phyloP scores from a whole-genome alignment of 2,888 invertebrate species.

The Prostheceraeus crozeri region DNA sequence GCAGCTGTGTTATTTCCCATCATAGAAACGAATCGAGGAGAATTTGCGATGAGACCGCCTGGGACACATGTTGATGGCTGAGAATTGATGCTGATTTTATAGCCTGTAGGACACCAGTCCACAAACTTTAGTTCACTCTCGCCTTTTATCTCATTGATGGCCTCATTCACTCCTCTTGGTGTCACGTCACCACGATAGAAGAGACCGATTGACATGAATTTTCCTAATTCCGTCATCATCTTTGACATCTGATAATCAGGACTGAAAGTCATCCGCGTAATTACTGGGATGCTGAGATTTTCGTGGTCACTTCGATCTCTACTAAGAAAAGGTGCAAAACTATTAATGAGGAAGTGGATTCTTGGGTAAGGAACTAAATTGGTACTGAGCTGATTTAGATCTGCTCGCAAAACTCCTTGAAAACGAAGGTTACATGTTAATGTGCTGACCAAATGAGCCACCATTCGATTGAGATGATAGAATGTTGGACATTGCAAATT shows the following conservation, averaged over 20 bases:
- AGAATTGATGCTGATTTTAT: not conserved
- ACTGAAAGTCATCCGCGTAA: not conserved
- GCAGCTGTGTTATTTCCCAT: not conserved
- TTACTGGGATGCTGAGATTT: not conserved
- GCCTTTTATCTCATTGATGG: not conserved
- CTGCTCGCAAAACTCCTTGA: constrained; percentile 17
- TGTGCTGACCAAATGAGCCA: constrained; percentile 52
- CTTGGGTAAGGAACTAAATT: constrained; percentile 37
- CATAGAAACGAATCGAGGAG: not conserved
- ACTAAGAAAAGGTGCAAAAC: constrained; percentile 26
- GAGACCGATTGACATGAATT: not conserved
- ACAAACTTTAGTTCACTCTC: not conserved
- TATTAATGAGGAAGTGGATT: constrained; percentile 32
- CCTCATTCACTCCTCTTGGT: not conserved
- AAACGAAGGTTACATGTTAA: constrained; percentile 28
- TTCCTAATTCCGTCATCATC: not conserved
- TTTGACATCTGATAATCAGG: not conserved
- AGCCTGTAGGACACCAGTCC: constrained; percentile 10
- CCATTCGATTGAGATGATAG: constrained; percentile 77
- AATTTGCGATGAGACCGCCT: not conserved
- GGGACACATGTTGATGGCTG: not conserved
- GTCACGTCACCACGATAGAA: not conserved
- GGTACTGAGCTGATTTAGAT: constrained; percentile 26
- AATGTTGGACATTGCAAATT: constrained; percentile 73
- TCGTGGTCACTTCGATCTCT: not conserved